phyloP scores from a whole-genome alignment of 2,888 invertebrate genomes.

The Cheilosia vernalis region DNA sequence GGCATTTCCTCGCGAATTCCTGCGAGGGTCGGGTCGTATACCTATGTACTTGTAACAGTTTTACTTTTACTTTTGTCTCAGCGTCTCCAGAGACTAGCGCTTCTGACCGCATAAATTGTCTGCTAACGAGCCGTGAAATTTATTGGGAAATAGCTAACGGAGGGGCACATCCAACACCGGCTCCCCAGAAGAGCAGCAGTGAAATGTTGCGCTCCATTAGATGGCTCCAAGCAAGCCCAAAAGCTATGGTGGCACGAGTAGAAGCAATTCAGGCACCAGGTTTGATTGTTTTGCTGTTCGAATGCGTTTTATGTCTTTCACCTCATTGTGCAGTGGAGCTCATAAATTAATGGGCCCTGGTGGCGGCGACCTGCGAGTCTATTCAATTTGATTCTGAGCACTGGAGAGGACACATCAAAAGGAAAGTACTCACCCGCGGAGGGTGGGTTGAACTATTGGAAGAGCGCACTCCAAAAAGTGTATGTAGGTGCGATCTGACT shows the following conservation, averaged over 20 bases:
- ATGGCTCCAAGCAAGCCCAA: constrained; percentile 30
- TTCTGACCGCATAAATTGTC: constrained; percentile 65
- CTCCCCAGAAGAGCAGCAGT: constrained; percentile 2
- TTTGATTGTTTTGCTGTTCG: constrained; percentile 64
- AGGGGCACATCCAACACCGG: constrained; percentile 5
- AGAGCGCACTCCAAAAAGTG: background rate
- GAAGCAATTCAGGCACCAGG: constrained; percentile 12
- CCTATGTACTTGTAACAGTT: constrained; percentile 2
- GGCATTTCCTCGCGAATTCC: background rate
- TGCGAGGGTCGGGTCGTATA: constrained; percentile 4
- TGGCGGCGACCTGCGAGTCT: constrained; percentile 23
- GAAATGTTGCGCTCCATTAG: constrained; percentile 65
- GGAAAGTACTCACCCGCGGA: constrained; percentile 40
- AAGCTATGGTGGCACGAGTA: constrained; percentile 42
- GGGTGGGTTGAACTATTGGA: background rate
- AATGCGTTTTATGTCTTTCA: constrained; percentile 66
- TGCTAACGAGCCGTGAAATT: constrained; percentile 74
- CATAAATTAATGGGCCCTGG: constrained; percentile 61
- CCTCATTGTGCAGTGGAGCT: constrained; percentile 70
- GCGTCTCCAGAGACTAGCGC: constrained; percentile 7
- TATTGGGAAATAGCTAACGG: constrained; percentile 56
- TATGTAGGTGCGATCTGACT: constrained; percentile 28
- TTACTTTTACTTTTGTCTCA: constrained; percentile 71
- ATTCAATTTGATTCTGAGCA: constrained; percentile 39
- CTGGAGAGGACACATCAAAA: constrained; percentile 51